Evolutionary conservation across 2,113 vertebrate species (phyloP).

Genomic region (Okapia johnstoni): DNA sequence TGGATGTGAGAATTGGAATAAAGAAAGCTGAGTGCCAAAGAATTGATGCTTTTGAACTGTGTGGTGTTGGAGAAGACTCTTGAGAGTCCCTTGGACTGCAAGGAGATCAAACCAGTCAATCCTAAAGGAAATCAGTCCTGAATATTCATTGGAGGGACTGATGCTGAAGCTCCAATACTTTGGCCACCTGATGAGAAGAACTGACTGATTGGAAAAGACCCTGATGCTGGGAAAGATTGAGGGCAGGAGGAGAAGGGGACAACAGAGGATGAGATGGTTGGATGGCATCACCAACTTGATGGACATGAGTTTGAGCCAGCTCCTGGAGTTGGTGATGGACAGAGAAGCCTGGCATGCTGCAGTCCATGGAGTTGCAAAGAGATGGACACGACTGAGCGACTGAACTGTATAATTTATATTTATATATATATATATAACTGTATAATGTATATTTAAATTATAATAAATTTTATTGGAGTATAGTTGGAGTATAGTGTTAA

Average conservation of each 20-base stretch:
- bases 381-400: not conserved
- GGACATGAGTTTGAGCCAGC: not conserved
- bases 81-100: not conserved
- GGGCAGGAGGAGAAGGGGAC: not conserved
- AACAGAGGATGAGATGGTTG: not conserved
- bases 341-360: not conserved
- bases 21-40: not conserved
- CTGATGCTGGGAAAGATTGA: not conserved
- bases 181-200: not conserved
- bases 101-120: not conserved
- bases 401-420: not conserved
- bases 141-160: not conserved
- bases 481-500: not conserved
- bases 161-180: not conserved
- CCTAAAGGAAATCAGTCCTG: not conserved
- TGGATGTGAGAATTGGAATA: not conserved
- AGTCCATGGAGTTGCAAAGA: not conserved
- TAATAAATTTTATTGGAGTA: not conserved
- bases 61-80: not conserved
- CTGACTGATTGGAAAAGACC: not conserved
- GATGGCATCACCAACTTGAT: not conserved
- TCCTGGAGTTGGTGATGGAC: not conserved
- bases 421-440: not conserved
- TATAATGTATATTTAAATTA: not conserved
- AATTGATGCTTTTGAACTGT: not conserved